Percentiles rank a stretch among this genome's conserved stretches.
Conservation (phyloP, 2,888 invertebrate species). For the Lochmaea crataegi region DNA sequence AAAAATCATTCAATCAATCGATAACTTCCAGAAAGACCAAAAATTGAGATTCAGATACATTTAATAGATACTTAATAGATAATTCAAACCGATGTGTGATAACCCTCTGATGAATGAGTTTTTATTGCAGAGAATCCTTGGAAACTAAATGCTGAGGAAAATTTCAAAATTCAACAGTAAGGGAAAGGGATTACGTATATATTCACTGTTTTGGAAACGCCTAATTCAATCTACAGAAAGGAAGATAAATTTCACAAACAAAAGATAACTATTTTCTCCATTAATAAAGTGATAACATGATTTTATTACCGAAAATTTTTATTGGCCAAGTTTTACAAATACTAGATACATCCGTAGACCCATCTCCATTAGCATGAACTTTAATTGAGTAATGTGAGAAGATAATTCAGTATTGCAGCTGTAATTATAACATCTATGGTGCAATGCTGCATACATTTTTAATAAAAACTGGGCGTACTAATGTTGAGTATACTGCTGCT, state of each 20-base stretch:
- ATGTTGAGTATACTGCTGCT: slow-evolving; percentile 22
- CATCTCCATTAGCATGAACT: slow-evolving; percentile 34
- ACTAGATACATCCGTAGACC: neutral
- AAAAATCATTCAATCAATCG: too few species aligned
- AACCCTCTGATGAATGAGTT: too few species aligned
- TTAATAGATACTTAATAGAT: too few species aligned
- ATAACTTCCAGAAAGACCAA: too few species aligned
- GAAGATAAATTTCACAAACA: neutral
- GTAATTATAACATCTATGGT: slow-evolving; percentile 44
- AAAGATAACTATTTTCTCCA: neutral
- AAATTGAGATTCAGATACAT: too few species aligned
- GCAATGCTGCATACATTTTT: slow-evolving; percentile 31
- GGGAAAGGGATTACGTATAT: too few species aligned
- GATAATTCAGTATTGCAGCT: slow-evolving; percentile 47
- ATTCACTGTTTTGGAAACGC: too few species aligned
- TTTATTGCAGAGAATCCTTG: too few species aligned
- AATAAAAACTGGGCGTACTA: slow-evolving; percentile 30
- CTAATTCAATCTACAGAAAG: neutral
- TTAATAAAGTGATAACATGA: neutral
- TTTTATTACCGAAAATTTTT: neutral
- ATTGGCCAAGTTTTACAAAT: too few species aligned
- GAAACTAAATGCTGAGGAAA: too few species aligned
- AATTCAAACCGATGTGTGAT: too few species aligned
- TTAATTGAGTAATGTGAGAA: slow-evolving; percentile 49
- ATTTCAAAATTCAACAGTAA: too few species aligned